phyloP scores from a whole-genome alignment of 2,888 invertebrate species.

The Stenolophus ochropezus region DNA sequence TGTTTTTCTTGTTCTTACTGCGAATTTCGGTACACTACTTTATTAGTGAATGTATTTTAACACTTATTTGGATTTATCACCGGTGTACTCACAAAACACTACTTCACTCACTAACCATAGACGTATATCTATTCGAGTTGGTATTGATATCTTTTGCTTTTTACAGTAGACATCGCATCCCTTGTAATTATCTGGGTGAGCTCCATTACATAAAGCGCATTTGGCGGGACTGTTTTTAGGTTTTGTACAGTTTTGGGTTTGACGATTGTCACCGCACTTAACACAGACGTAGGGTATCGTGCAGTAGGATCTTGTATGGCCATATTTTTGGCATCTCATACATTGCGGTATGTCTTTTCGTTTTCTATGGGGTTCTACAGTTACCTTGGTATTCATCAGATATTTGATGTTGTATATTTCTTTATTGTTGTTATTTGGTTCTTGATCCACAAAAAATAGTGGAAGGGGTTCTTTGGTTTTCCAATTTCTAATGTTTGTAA shows the following conservation, averaged over 20 bases:
- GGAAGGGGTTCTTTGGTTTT: background rate
- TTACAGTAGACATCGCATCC: background rate
- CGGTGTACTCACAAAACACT: no score
- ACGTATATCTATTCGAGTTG: no score
- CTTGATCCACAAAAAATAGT: background rate
- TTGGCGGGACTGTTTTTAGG: no score
- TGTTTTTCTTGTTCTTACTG: no score
- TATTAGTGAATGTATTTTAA: no score
- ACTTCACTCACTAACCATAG: no score
- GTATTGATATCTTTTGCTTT: background rate
- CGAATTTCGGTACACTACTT: no score
- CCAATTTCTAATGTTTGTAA: background rate
- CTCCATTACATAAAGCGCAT: background rate
- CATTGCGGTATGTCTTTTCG: background rate
- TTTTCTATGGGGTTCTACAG: background rate
- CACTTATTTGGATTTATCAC: no score
- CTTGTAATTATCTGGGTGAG: background rate
- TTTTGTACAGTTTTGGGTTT: background rate
- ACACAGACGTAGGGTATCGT: background rate
- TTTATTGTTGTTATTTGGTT: background rate
- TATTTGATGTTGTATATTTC: no score
- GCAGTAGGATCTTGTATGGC: background rate
- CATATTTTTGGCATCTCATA: no score
- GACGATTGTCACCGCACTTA: background rate
- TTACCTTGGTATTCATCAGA: no score